Conservation (phyloP, 2,888 invertebrate species). For the Aleiodes leptofemur region DNA sequence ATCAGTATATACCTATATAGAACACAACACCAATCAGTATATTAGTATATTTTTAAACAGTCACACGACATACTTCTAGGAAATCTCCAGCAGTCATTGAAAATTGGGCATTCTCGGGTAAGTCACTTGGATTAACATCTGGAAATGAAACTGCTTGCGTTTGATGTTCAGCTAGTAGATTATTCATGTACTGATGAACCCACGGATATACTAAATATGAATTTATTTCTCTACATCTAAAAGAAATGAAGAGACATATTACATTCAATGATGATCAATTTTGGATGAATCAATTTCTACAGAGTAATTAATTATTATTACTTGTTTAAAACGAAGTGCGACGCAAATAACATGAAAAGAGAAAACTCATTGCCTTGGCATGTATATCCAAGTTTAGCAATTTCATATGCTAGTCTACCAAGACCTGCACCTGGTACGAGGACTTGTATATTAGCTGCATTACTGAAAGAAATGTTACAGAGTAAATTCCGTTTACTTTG, state of each 20-base stretch:
- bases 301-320: slow-evolving; percentile 70
- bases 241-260: slow-evolving; percentile 45
- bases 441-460: slow-evolving; percentile 80
- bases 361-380: slow-evolving; percentile 99
- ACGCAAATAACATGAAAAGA: slow-evolving; percentile 97
- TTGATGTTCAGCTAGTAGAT: slow-evolving; percentile 88
- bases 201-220: slow-evolving; percentile 92
- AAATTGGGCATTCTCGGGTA: slow-evolving; percentile 83
- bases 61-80: slow-evolving; percentile 82
- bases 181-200: slow-evolving; percentile 96
- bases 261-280: background rate
- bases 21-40: background rate
- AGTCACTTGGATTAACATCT: slow-evolving; percentile 87
- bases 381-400: slow-evolving; percentile 90
- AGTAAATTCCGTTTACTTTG: slow-evolving; percentile 3
- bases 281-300: background rate
- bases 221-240: slow-evolving; percentile 81
- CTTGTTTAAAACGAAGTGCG: slow-evolving; percentile 96
- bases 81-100: slow-evolving; percentile 99
- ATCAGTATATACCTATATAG: slow-evolving; percentile 82
- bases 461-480: slow-evolving; percentile 65
- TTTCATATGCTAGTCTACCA: slow-evolving; percentile 94
- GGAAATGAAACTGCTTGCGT: slow-evolving; percentile 88
- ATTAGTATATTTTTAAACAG: background rate
- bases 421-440: slow-evolving; percentile 98